Conservation (phyloP, 1,140 invertebrate genomes). For the Trichomalopsis sarcophagae region DNA sequence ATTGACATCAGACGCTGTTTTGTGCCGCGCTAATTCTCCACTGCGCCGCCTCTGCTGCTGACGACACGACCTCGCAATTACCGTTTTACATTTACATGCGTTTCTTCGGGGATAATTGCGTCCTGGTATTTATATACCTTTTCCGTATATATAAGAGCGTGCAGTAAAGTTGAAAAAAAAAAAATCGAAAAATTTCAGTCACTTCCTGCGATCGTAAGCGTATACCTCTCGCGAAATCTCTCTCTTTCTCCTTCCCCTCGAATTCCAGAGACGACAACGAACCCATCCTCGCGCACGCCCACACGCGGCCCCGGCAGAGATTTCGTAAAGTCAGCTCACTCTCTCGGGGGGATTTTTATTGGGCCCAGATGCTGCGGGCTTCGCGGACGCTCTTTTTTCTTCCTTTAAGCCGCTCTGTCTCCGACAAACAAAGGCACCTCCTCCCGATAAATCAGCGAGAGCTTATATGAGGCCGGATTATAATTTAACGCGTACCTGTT, state of each 20-base stretch:
- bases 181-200: too few species aligned
- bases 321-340: constrained; percentile 1
- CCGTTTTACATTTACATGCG: neutral
- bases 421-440: neutral
- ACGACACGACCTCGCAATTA: neutral
- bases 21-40: neutral
- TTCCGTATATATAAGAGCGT: too few species aligned
- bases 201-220: too few species aligned
- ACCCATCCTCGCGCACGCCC: neutral
- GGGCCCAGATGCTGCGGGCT: neutral
- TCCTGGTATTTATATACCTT: neutral
- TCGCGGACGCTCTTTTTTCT: neutral
- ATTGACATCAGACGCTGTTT: neutral
- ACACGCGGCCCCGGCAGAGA: neutral
- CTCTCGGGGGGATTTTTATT: neutral
- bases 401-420: neutral
- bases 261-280: constrained; percentile 1
- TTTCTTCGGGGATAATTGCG: neutral
- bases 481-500: constrained; percentile 1
- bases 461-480: neutral
- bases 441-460: neutral
- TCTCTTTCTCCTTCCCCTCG: neutral
- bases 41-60: too few species aligned
- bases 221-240: too few species aligned
- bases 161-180: too few species aligned